Evolutionary conservation across 2,888 invertebrate genomes (phyloP).

Genomic region (Eilema caniola): DNA sequence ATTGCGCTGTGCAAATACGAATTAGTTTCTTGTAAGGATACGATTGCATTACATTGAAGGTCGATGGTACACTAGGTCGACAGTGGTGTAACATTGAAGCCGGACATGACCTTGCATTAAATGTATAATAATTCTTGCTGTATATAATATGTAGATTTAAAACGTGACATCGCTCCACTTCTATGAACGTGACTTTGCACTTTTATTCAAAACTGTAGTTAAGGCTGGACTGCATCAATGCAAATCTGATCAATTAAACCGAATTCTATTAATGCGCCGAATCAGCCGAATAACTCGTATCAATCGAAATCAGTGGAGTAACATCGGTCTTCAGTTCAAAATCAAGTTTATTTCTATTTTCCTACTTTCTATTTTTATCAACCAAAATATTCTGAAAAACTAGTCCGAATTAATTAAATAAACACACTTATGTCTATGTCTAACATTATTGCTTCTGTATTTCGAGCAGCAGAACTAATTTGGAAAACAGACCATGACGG

Average conservation of each 20-base stretch:
- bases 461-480: slow-evolving; percentile 13
- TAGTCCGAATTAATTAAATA: neutral
- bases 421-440: neutral
- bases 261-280: neutral
- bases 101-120: slow-evolving; percentile 50
- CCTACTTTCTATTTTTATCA: neutral
- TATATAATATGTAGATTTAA: slow-evolving; percentile 11
- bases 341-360: neutral
- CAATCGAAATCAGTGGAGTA: neutral
- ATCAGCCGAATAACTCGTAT: neutral
- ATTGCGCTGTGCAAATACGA: slow-evolving; percentile 24
- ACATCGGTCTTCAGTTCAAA: neutral
- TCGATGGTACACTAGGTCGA: slow-evolving; percentile 35
- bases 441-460: slow-evolving; percentile 1
- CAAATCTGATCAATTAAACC: neutral
- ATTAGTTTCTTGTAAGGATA: slow-evolving; percentile 41
- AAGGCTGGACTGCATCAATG: neutral
- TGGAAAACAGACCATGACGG: slow-evolving; percentile 14
- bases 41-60: slow-evolving; percentile 42
- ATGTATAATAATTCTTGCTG: slow-evolving; percentile 38
- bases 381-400: neutral
- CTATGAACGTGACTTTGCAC: neutral
- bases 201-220: neutral
- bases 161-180: slow-evolving; percentile 7
- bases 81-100: slow-evolving; percentile 34